Conservation (phyloP, 2,888 invertebrate species). For the Osedax frankpressi region DNA sequence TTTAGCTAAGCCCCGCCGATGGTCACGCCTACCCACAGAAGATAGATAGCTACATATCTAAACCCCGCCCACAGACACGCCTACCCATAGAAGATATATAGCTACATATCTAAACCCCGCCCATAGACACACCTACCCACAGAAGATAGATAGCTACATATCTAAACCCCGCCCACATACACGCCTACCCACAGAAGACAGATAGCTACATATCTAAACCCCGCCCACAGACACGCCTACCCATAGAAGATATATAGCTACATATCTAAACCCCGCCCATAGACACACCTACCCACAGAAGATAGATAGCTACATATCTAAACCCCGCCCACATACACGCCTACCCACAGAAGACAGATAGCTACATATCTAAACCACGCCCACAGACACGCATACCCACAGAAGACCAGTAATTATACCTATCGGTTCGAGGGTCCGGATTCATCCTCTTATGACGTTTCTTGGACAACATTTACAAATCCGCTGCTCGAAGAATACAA, state of each 20-base stretch:
- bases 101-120: background rate
- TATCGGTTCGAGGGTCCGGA: conserved; percentile 46
- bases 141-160: background rate
- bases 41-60: background rate
- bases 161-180: background rate
- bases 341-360: background rate
- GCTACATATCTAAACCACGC: background rate
- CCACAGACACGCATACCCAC: conserved; percentile 76
- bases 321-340: background rate
- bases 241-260: background rate
- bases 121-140: background rate
- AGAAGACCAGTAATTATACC: conserved; percentile 61
- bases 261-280: background rate
- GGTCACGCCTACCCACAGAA: conserved; percentile 51
- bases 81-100: background rate
- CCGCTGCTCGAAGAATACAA: conserved; percentile 88
- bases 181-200: background rate
- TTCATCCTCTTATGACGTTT: conserved; percentile 63
- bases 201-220: background rate
- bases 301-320: background rate
- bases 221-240: background rate
- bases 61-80: background rate
- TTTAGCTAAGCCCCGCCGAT: conserved; percentile 28
- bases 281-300: background rate
- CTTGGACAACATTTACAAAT: conserved; percentile 82